Base-by-base conservation (phyloP, 2,888 invertebrate species). In the Chironomus riparius region DNA sequence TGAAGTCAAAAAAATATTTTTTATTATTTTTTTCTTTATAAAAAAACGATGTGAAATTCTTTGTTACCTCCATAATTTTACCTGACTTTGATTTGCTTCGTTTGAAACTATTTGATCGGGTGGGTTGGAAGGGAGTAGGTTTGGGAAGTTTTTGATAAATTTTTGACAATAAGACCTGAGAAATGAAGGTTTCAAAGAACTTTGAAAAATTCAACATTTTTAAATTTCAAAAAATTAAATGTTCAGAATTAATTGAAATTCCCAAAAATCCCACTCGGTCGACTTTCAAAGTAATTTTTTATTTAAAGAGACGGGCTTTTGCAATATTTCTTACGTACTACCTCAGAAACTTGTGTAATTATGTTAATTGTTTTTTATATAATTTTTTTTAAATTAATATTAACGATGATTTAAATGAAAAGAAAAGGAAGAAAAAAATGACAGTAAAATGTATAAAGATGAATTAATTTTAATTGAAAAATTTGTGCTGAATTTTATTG, bases 301-400 rank as follows among this genome's bases (percentile, higher is more conserved):
- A 28, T 38, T 38, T 47, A 68, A 28, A 68, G 21, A 47, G 21
- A 68, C 38, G 68, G 68, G 68, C 71, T 21, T 71, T 71, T 71
- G 71, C 71, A 71, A 71, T 71, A 71, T 47, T 71, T 71, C 28
- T 71, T 71, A 71, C 71, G 71, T 71, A 56, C 71, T 71, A 71
- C 71, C 71, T 71, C 71, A 71, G 65, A 18, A 65, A 65, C 65
- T 65, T 65, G 65, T 65, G 21, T 65, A 24, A 24, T 65, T 65
- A 65, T 24, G 24, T 65, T 65, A 24, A 65, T 21, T 65, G 18
- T 65, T 65, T 62, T 28, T 38, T 38, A 38, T 10, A 38, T 38
- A 38, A 38, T 38, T 38, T 38, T 28, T 38, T n/a, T 18, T 15
- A 50, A 50, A 50, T 15, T 15, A 50, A 50, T 56, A 2, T 38